Conservation (phyloP, 2,888 invertebrate genomes). For the Athalia cordata region DNA sequence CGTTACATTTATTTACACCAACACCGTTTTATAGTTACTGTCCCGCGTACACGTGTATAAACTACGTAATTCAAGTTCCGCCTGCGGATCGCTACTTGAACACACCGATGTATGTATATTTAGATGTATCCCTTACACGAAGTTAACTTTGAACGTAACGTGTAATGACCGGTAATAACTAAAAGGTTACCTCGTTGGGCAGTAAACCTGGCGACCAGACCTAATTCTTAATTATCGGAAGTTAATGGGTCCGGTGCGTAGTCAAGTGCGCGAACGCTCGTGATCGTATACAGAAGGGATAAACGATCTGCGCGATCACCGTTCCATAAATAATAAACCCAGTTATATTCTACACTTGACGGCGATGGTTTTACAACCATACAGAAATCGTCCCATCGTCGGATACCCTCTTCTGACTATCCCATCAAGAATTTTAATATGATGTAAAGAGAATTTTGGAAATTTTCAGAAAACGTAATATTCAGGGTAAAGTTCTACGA, state of each 20-base stretch:
- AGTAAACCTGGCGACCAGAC: conserved; percentile 20
- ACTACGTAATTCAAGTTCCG: conserved; percentile 9
- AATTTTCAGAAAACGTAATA: too few relatives aligned
- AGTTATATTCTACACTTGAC: too few relatives aligned
- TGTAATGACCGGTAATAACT: conserved; percentile 24
- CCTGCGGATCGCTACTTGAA: conserved; percentile 11
- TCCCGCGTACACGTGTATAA: too few relatives aligned
- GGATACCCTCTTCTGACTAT: too few relatives aligned
- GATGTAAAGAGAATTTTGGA: too few relatives aligned
- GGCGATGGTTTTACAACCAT: too few relatives aligned
- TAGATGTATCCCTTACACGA: background rate
- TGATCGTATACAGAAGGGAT: too few relatives aligned
- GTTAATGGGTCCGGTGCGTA: conserved; percentile 7
- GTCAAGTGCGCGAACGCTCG: background rate
- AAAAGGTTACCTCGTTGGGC: conserved; percentile 5
- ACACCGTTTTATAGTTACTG: background rate
- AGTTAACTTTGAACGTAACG: background rate
- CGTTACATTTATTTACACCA: background rate
- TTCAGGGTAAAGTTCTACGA: too few relatives aligned
- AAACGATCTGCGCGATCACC: too few relatives aligned
- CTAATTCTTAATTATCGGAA: conserved; percentile 31
- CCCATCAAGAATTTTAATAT: too few relatives aligned
- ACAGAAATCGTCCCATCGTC: too few relatives aligned
- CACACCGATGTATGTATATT: background rate
- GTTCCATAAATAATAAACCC: too few relatives aligned